These are phyloP conservation scores for Hippocampus zosterae DNA, from an alignment of 2,113 vertebrate genomes.

Conservation along the genomic window DNA sequence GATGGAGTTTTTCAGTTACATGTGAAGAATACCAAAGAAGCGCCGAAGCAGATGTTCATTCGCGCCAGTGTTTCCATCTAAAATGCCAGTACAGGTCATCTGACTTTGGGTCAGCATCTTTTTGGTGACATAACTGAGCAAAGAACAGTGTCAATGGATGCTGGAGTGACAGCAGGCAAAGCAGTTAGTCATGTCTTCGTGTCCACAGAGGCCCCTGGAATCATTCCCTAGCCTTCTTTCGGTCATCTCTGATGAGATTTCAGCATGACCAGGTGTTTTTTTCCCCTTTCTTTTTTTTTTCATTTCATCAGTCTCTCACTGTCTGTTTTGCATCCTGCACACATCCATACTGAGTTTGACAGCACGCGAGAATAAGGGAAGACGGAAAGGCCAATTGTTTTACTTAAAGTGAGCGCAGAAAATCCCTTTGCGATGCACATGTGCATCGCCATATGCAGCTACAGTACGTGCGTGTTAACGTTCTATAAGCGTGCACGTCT, in stretches of 20 bases:
- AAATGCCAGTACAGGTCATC: constrained; percentile 36
- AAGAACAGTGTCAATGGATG: constrained; percentile 13
- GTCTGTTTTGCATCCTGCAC: constrained; percentile 22
- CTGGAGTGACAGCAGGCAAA: constrained; percentile 37
- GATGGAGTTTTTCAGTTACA: constrained; percentile 31
- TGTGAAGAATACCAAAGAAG: constrained; percentile 44
- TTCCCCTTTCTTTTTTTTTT: constrained; percentile 16
- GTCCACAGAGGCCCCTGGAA: constrained; percentile 46
- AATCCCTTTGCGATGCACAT: constrained; percentile 1
- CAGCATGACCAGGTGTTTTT: constrained; percentile 52
- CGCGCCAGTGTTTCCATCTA: constrained; percentile 32
- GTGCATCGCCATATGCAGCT: neutral
- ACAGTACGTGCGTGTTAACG: constrained; percentile 5
- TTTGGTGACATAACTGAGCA: neutral
- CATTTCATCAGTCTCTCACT: constrained; percentile 9
- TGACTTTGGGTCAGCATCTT: constrained; percentile 31
- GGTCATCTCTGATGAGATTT: constrained; percentile 56
- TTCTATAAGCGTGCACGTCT: constrained; percentile 13
- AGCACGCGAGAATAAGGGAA: neutral
- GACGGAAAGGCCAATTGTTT: constrained; percentile 3
- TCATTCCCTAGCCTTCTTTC: constrained; percentile 52
- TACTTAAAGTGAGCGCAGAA: constrained; percentile 1
- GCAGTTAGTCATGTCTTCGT: constrained; percentile 36
- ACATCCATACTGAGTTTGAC: constrained; percentile 19
- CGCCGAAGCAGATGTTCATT: constrained; percentile 52